A percentile compares a stretch with the other conserved stretches of the same genome.
These are phyloP conservation scores for Trichosurus vulpecula DNA, from an alignment of 2,797 vertebrate genomes.

Conservation along the genomic window DNA sequence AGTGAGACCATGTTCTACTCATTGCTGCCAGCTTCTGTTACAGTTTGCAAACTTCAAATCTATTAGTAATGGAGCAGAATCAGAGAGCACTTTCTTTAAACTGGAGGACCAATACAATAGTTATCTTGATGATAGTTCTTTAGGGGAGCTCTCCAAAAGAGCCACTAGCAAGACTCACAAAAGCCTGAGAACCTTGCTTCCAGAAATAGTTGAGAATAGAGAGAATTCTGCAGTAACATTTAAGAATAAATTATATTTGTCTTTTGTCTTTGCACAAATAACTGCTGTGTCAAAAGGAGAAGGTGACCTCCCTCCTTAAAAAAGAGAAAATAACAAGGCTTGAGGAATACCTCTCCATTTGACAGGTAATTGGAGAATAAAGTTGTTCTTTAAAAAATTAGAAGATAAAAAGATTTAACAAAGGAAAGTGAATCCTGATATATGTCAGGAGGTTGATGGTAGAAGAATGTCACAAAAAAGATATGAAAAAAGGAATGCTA, in stretches of 20 bases:
- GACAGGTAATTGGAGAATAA: not conserved
- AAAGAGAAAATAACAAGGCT: not conserved
- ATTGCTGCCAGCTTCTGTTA: not conserved
- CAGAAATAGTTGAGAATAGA: not conserved
- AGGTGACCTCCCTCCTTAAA: not conserved
- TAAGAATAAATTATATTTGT: not conserved
- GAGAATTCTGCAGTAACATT: not conserved
- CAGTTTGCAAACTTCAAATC: slow-evolving; percentile 7
- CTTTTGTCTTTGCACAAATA: not conserved
- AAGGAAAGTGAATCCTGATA: not conserved
- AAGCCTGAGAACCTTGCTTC: not conserved
- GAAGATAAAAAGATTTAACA: not conserved
- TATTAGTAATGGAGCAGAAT: not conserved
- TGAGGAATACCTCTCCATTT: not conserved
- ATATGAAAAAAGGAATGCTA: not conserved
- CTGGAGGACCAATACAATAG: not conserved
- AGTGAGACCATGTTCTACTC: not conserved
- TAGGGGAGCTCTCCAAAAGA: not conserved
- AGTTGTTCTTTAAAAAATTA: not conserved
- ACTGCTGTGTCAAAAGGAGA: not conserved
- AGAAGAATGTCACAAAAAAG: not conserved
- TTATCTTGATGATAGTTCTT: not conserved
- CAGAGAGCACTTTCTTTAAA: not conserved
- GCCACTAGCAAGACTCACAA: not conserved
- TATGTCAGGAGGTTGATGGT: not conserved